Base-by-base conservation (phyloP, 2,797 vertebrate species). In the Peromyscus nudipes region DNA sequence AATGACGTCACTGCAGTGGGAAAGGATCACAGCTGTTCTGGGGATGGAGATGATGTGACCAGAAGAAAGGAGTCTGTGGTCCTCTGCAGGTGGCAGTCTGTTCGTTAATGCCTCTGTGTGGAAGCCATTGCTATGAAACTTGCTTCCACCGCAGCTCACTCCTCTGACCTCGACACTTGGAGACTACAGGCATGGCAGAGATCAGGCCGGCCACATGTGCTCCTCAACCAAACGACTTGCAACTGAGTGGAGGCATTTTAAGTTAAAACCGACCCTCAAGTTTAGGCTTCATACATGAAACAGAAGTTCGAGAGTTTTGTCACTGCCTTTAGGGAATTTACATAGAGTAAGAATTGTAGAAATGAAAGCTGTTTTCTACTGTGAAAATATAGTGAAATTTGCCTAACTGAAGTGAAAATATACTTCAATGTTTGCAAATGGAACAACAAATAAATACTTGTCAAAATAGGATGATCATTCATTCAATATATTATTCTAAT, bases 351-450 rank as follows among this genome's bases (percentile, higher is more conserved):
- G 80, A 88, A 62, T 83, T 9, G n/a, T 34, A 9, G 69, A 89
- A 95, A 87, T 55, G 49, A 57, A 8, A 67, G 31, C 27, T 46
- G 67, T 90, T 93, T 93, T 52, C 40, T 93, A 46, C 14, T 55
- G 23, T 91, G 49, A 84, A 91, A 81, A 92, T 87, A 83, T 49
- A 16, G 21, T 69, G 69, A 95, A 96, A 91, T 89, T 7, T 91
- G 7, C 55, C 69, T 46, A 85, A 55, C n/a, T 73, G 57, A 84
- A 16, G 31, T 23, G 10, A 96, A 97, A 64, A 49, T 57, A 57
- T 12, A 34, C 82, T 40, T 90, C 76, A 52, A 23, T 37, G 34
- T 84, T 1, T 62, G 34, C 55, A 52, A 95, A 91, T 55, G 69
- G 64, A 82, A 87, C 17, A 81, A 80, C 73, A 91, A 57, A 21